Conservation (phyloP, 1,140 invertebrate genomes). For the Leptinotarsa lineolata region DNA sequence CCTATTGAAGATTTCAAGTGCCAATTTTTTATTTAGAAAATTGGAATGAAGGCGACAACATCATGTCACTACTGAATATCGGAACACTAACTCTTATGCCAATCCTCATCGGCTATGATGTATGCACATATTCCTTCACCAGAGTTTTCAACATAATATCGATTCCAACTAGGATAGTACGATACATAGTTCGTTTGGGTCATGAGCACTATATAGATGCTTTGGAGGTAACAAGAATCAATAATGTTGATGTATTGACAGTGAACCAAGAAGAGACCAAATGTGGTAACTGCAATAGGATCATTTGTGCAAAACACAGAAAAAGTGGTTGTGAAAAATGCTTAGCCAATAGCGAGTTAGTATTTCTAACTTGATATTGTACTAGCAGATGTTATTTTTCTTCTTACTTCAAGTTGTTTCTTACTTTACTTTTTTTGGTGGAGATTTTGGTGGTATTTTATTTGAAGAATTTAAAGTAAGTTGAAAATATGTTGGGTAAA, state of each 20-base stretch:
- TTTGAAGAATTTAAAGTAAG: not conserved
- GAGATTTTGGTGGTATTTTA: not conserved
- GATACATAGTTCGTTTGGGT: constrained; percentile 2
- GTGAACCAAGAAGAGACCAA: not conserved
- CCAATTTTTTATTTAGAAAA: too few species aligned
- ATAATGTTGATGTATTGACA: not conserved
- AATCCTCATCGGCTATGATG: constrained; percentile 16
- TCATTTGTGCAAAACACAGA: constrained; percentile 18
- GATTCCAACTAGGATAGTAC: not conserved
- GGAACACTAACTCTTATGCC: constrained; percentile 14
- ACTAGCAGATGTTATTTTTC: too few species aligned
- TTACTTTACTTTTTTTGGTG: too few species aligned
- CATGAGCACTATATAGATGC: constrained; percentile 4
- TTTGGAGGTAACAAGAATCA: not conserved
- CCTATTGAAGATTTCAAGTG: too few species aligned
- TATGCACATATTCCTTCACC: not conserved
- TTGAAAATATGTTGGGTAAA: not conserved
- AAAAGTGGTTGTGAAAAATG: constrained; percentile 18
- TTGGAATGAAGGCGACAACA: not conserved
- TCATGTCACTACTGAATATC: not conserved
- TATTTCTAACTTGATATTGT: constrained; percentile 10
- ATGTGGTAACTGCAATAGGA: constrained; percentile 18
- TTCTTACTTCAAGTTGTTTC: too few species aligned
- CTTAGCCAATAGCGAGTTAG: constrained; percentile 6
- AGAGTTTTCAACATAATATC: not conserved